Conservation (phyloP, 2,888 invertebrate genomes). For the Himalopsyche tibetana region DNA sequence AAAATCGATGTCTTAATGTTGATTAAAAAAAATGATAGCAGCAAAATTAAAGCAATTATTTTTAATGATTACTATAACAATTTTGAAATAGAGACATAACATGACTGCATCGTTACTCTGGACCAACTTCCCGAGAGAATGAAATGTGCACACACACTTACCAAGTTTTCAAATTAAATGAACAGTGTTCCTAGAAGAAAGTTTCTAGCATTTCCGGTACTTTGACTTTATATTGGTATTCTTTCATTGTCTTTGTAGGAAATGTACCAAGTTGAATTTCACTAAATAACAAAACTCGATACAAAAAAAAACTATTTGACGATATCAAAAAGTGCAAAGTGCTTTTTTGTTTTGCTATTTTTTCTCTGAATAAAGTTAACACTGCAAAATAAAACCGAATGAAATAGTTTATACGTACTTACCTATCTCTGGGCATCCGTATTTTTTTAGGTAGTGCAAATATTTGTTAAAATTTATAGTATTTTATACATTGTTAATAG, state of each 20-base stretch:
- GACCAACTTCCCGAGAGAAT: constrained; percentile 32
- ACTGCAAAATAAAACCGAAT: no score
- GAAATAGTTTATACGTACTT: no score
- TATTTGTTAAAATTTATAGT: no score
- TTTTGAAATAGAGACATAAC: background rate
- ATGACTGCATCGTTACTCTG: background rate
- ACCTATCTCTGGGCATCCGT: no score
- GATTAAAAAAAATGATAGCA: no score
- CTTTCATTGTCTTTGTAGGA: constrained; percentile 28
- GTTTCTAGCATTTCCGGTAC: constrained; percentile 50
- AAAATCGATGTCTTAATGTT: no score
- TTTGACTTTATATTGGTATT: constrained; percentile 49
- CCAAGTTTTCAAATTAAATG: constrained; percentile 53
- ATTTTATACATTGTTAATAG: no score
- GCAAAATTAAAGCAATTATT: background rate
- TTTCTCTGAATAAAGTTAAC: no score
- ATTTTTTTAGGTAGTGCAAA: no score
- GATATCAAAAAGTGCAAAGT: background rate
- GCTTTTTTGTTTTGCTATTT: background rate
- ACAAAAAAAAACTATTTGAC: background rate
- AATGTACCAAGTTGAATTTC: background rate
- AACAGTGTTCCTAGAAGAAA: constrained; percentile 43
- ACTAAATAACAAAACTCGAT: constrained; percentile 18
- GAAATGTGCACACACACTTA: constrained; percentile 43
- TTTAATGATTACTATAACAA: background rate